Evolutionary conservation across 2,113 vertebrate species (phyloP).

Genomic region (Oncorhynchus kisutch): DNA sequence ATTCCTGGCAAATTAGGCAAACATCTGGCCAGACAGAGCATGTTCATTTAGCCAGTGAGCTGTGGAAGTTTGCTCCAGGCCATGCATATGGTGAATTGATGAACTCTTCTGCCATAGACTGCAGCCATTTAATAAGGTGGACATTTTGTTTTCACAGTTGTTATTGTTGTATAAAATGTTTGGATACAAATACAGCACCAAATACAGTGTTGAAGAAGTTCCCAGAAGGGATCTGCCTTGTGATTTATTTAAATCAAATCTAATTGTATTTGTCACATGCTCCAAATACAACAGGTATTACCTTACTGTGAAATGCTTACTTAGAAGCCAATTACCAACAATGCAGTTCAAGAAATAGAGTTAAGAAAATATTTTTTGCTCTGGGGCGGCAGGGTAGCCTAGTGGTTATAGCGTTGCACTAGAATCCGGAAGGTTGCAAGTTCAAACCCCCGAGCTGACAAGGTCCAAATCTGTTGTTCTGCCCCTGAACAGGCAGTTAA

Average conservation of each 20-base stretch:
- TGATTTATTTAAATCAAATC: background rate
- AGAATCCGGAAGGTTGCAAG: no score
- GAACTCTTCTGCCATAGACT: background rate
- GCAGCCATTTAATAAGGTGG: background rate
- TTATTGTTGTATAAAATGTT: background rate
- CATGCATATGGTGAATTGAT: slow-evolving; percentile 32
- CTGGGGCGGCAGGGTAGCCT: no score
- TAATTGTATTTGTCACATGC: no score
- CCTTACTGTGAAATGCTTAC: no score
- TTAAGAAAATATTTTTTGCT: no score
- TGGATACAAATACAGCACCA: background rate
- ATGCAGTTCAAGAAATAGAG: no score
- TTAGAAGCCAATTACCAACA: no score
- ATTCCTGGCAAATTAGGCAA: slow-evolving; percentile 53
- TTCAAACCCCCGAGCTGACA: no score
- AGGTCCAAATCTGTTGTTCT: no score
- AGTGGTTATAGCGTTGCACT: no score
- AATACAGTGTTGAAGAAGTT: background rate
- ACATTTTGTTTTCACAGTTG: background rate
- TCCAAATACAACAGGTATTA: no score
- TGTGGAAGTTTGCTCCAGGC: slow-evolving; percentile 35
- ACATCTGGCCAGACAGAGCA: slow-evolving; percentile 20
- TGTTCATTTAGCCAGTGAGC: slow-evolving; percentile 36
- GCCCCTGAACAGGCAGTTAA: no score
- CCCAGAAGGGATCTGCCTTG: background rate